phyloP scores from a whole-genome alignment of 1,140 invertebrate species.

The Metopolophium dirhodum region DNA sequence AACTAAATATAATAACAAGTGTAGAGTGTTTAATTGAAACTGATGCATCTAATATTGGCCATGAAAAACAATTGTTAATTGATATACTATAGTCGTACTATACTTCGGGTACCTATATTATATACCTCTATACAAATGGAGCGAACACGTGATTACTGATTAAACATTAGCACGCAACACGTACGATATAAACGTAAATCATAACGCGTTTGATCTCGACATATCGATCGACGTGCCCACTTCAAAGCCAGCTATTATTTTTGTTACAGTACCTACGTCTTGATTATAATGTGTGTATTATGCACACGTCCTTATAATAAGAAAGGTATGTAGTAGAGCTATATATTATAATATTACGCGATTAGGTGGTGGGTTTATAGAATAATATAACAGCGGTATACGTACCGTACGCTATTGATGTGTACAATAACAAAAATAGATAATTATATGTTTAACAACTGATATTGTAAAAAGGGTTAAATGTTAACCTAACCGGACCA shows the following conservation, averaged over 20 bases:
- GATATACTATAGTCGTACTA: neutral
- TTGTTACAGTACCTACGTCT: neutral
- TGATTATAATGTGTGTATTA: neutral
- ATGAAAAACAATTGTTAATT: neutral
- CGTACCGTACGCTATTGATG: neutral
- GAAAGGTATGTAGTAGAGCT: neutral
- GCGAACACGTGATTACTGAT: neutral
- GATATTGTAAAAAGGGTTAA: slow-evolving; percentile 13
- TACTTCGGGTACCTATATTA: neutral
- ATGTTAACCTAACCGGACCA: neutral
- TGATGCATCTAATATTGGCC: neutral
- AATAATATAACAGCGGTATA: neutral
- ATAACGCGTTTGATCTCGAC: neutral
- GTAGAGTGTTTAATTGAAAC: neutral
- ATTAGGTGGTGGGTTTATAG: neutral
- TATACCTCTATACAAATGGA: neutral
- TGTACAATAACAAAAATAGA: neutral
- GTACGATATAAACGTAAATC: neutral
- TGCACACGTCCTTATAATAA: neutral
- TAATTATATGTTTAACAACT: slow-evolving; percentile 2
- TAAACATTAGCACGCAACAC: neutral
- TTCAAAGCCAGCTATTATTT: neutral
- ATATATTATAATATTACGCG: neutral
- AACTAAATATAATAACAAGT: neutral
- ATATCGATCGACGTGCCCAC: neutral